These are phyloP conservation scores for Thecocarcelia acutangulata DNA, from an alignment of 2,888 invertebrate genomes.

Conservation along the genomic window DNA sequence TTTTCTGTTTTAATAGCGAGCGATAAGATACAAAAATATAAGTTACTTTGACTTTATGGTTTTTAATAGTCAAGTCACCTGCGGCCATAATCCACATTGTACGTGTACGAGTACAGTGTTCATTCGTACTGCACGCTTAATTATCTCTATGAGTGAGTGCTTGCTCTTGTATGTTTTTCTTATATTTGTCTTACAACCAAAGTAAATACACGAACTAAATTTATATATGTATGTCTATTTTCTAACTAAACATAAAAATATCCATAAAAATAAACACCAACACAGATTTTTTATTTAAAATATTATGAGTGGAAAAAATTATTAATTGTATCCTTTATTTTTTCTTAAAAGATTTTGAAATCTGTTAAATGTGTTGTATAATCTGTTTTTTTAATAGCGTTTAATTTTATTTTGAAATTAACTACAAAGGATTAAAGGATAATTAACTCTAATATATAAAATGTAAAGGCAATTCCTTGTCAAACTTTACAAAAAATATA, in stretches of 20 bases:
- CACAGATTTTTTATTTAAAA: conserved; percentile 17
- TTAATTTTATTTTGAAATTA: background rate
- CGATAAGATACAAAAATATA: conserved; percentile 54
- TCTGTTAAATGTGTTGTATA: background rate
- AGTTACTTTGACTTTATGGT: conserved; percentile 63
- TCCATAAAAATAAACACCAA: conserved; percentile 56
- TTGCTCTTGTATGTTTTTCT: conserved; percentile 57
- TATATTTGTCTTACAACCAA: conserved; percentile 41
- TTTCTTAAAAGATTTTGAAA: conserved; percentile 12
- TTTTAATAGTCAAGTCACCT: conserved; percentile 64
- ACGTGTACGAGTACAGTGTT: conserved; percentile 28
- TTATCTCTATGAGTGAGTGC: conserved; percentile 59
- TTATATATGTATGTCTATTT: conserved; percentile 4
- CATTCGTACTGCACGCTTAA: conserved; percentile 59
- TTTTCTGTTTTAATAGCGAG: conserved; percentile 54
- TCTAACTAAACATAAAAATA: conserved; percentile 15
- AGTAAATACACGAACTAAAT: conserved; percentile 63
- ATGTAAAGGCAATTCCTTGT: no score
- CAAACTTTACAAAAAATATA: no score
- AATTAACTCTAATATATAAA: no score
- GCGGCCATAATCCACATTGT: conserved; percentile 64
- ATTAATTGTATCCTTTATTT: conserved; percentile 24
- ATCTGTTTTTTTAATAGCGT: background rate
- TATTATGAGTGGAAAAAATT: conserved; percentile 25
- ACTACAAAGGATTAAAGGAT: background rate